Base-by-base conservation (phyloP, 2,797 vertebrate genomes). In the Glossophaga mutica region DNA sequence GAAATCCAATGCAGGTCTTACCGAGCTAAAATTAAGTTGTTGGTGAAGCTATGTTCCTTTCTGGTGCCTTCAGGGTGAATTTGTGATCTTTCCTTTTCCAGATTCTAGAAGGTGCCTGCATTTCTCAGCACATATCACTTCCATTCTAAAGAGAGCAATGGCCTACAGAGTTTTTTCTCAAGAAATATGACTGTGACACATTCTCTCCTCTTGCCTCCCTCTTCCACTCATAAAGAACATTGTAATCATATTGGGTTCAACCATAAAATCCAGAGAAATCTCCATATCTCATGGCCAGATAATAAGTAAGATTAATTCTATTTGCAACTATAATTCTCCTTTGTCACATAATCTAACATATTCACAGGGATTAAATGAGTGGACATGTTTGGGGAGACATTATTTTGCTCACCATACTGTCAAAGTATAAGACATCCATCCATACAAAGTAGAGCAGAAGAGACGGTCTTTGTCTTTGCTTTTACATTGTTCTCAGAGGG, bases 281-380 rank as follows among this genome's bases (percentile, higher is more conserved):
- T 55, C 4, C 4, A n/a, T 67, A 52, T 18, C 19, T 90, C 52
- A 83, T 65, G 32, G 32, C 9, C 46, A 74, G 10, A 18, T 10
- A 22, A 62, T 62, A 3, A 44, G 19, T 18, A 50, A 59, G 14
- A 12, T 48, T 37, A 42, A 50, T 29, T 82, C 46, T 2, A 21
- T 76, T 14, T 55, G 42, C 29, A 74, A n/a, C 39, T 21, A 8
- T 50, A 7, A 68, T 10, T 70, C 6, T 18, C 11, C 19, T 62
- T 76, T 68, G 48, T 15, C 77, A 2, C 37, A 14, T 79, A 68
- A 18, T 10, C 77, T 73, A 70, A 57, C 29, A 55, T 14, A 32
- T 2, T 76, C 37, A n/a, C 22, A 62, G 12, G 21, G 11, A 50
- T 39, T 21, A 15, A 29, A 37, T 21, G 2, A 0, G 1, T 12